Percentiles rank a stretch among this genome's conserved stretches.
phyloP scores from a whole-genome alignment of 2,888 invertebrate genomes.

The Papilio protenor region DNA sequence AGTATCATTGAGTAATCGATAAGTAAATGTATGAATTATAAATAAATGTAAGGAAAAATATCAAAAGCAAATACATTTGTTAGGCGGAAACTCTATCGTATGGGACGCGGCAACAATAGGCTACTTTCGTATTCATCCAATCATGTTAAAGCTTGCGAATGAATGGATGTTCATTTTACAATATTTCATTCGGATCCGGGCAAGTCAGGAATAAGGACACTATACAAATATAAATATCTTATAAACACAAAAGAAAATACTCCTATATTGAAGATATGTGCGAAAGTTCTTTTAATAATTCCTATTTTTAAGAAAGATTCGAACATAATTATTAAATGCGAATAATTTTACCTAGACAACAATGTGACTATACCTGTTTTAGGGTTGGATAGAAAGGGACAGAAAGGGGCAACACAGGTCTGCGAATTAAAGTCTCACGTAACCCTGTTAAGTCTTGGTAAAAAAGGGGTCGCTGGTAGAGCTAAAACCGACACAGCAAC shows the following conservation, averaged over 20 bases:
- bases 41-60: background rate
- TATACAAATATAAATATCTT: conserved; percentile 31
- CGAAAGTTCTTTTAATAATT: conserved; percentile 4
- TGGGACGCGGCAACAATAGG: conserved; percentile 23
- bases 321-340: too few species aligned
- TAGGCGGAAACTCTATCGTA: conserved; percentile 2
- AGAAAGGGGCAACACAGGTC: too few species aligned
- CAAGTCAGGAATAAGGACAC: conserved; percentile 13
- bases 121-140: conserved; percentile 37
- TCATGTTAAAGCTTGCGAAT: conserved; percentile 33
- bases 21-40: background rate
- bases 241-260: conserved; percentile 6
- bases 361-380: too few species aligned
- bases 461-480: too few species aligned
- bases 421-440: too few species aligned
- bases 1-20: background rate
- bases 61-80: background rate
- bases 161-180: conserved; percentile 16
- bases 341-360: too few species aligned
- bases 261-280: background rate
- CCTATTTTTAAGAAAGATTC: too few species aligned
- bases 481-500: too few species aligned
- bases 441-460: too few species aligned
- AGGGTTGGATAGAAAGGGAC: too few species aligned
- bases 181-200: conserved; percentile 21